Evolutionary conservation across 2,888 invertebrate species (phyloP).

Genomic region (Mythimna ferrago): DNA sequence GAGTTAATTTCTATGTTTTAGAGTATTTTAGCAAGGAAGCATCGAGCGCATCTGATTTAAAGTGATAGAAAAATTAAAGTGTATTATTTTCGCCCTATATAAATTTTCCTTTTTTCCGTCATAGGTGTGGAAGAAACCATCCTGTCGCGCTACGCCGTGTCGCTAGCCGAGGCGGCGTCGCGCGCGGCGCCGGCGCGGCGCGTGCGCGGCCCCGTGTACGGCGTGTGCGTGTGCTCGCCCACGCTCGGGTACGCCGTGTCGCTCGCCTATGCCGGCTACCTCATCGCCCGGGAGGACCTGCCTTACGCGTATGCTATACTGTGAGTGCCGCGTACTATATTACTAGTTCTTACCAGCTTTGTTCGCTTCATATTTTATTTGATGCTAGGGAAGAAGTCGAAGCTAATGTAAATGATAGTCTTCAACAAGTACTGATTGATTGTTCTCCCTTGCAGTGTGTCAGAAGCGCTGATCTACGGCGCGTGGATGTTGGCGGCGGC

Average conservation of each 20-base stretch:
- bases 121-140: slow-evolving; percentile 89
- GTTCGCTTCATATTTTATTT: neutral
- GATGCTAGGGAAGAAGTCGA: no score
- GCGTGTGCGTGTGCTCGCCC: slow-evolving; percentile 93
- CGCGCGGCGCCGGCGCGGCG: slow-evolving; percentile 83
- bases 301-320: slow-evolving; percentile 93
- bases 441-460: slow-evolving; percentile 87
- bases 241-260: slow-evolving; percentile 93
- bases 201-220: slow-evolving; percentile 93
- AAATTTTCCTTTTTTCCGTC: neutral
- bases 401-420: no score
- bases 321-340: slow-evolving; percentile 78
- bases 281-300: slow-evolving; percentile 91
- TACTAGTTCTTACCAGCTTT: no score
- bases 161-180: slow-evolving; percentile 81
- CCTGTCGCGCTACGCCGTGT: slow-evolving; percentile 85
- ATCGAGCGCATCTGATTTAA: no score
- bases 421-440: no score
- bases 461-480: slow-evolving; percentile 94
- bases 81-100: no score
- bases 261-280: slow-evolving; percentile 93
- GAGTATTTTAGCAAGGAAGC: no score
- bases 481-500: slow-evolving; percentile 95
- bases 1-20: no score
- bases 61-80: no score